Conservation (phyloP, 2,888 invertebrate species). For the Leptura quadrifasciata region DNA sequence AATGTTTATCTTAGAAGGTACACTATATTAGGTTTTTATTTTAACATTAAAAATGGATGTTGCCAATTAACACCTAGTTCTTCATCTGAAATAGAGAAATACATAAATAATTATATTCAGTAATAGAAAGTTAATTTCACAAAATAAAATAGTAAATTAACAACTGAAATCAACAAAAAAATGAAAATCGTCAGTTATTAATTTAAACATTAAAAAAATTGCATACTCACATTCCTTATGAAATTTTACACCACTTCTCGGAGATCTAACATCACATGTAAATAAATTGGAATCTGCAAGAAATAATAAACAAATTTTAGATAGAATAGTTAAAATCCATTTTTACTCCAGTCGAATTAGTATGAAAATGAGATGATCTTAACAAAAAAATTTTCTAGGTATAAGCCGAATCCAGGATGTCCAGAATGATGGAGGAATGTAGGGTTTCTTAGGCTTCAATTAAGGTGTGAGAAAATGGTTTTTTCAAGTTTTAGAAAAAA, state of each 20-base stretch:
- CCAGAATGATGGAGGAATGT: no score
- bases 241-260: conserved; percentile 23
- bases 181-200: no score
- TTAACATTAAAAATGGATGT: conserved; percentile 22
- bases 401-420: no score
- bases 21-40: conserved; percentile 19
- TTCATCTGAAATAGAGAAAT: conserved; percentile 24
- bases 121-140: neutral
- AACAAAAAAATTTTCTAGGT: no score
- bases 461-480: no score
- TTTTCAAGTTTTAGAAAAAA: no score
- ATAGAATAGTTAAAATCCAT: conserved; percentile 3
- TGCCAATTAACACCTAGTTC: conserved; percentile 23
- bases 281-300: conserved; percentile 64
- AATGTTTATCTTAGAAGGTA: conserved; percentile 19
- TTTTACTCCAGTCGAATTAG: no score
- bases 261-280: conserved; percentile 61
- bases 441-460: no score
- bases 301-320: conserved; percentile 26
- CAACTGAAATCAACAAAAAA: no score
- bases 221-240: conserved; percentile 17
- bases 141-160: neutral
- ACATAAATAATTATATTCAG: neutral
- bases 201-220: no score
- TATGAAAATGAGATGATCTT: no score